Evolutionary conservation across 2,888 invertebrate genomes (phyloP).

Genomic region (Deroplatys truncata): DNA sequence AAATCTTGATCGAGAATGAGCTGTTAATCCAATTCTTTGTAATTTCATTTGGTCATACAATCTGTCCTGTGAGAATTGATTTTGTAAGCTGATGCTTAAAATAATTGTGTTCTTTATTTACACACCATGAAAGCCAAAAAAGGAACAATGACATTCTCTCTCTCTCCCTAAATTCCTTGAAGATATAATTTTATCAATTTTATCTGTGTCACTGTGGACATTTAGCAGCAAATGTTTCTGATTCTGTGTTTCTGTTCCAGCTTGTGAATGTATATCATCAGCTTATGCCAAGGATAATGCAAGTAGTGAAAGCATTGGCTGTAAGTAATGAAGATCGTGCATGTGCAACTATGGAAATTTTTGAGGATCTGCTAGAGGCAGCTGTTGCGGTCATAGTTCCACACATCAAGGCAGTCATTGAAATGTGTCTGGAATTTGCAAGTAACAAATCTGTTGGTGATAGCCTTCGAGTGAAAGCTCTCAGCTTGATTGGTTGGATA

Average conservation of each 20-base stretch:
- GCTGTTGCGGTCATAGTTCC: conserved; percentile 61
- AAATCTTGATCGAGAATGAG: no score
- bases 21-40: no score
- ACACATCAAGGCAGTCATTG: conserved; percentile 59
- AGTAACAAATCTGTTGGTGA: conserved; percentile 54
- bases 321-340: conserved; percentile 55
- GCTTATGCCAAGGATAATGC: conserved; percentile 60
- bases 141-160: no score
- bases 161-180: no score
- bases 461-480: conserved; percentile 62
- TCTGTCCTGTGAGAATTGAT: no score
- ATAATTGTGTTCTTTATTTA: no score
- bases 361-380: conserved; percentile 56
- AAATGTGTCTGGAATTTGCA: conserved; percentile 62
- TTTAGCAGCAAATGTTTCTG: not conserved
- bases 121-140: no score
- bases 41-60: no score
- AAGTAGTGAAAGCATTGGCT: conserved; percentile 57
- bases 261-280: conserved; percentile 55
- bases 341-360: conserved; percentile 57
- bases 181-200: no score
- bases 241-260: conserved; percentile 37
- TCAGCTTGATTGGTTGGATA: conserved; percentile 58
- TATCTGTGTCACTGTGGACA: no score
- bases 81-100: no score